A percentile compares a stretch with the other conserved stretches of the same genome.
Conservation (phyloP, 2,113 vertebrate species). For the Strix aluco region DNA sequence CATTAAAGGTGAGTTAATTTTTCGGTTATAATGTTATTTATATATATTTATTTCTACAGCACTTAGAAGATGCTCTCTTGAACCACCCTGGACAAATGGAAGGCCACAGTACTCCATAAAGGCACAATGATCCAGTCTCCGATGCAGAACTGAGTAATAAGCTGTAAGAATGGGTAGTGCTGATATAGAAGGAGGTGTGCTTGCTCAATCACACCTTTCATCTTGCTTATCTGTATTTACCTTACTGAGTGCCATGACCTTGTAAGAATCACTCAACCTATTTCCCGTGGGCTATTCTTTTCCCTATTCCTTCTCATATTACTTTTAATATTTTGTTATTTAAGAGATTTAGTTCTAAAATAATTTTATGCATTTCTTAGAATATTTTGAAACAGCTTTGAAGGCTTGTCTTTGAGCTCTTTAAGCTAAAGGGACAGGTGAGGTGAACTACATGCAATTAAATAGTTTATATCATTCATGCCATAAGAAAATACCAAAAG, state of each 20-base stretch:
- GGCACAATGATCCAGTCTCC: not conserved
- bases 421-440: not conserved
- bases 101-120: not conserved
- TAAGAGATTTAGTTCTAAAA: not conserved
- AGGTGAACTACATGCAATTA: not conserved
- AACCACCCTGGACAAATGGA: not conserved
- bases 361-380: not conserved
- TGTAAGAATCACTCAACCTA: not conserved
- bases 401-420: not conserved
- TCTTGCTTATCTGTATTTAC: not conserved
- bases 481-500: not conserved
- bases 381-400: not conserved
- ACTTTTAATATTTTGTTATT: not conserved
- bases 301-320: not conserved
- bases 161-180: not conserved
- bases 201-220: not conserved
- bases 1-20: not conserved
- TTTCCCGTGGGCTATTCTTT: not conserved
- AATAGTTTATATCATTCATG: not conserved
- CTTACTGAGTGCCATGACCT: not conserved
- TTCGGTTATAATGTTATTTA: not conserved
- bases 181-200: not conserved
- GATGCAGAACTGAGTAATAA: not conserved
- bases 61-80: not conserved
- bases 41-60: not conserved